Evolutionary conservation across 2,888 invertebrate genomes (phyloP).

Genomic region (Brachyopa scutellaris): DNA sequence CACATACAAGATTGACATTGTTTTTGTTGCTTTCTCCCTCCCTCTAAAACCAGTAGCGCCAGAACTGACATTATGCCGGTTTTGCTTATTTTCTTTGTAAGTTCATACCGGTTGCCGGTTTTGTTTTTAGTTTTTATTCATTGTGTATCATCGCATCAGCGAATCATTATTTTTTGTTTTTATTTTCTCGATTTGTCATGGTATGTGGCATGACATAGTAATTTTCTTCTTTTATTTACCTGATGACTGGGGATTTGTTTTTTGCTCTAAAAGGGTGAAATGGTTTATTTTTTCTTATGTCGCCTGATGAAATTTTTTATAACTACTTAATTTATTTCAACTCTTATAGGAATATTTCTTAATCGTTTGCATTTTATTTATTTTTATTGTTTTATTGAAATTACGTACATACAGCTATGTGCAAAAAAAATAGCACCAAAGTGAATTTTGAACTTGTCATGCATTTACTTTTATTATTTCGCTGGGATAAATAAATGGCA

Average conservation of each 20-base stretch:
- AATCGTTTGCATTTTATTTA: no score
- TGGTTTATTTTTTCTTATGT: no score
- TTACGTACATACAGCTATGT: no score
- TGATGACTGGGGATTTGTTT: constrained; percentile 2
- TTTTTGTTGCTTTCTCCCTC: not conserved
- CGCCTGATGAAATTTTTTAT: no score
- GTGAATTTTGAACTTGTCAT: no score
- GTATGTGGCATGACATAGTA: constrained; percentile 45
- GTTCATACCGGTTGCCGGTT: constrained; percentile 12
- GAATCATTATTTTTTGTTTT: constrained; percentile 25
- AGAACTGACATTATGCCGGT: not conserved
- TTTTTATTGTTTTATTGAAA: no score
- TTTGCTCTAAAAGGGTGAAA: no score
- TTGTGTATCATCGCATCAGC: constrained; percentile 23
- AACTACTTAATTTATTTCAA: no score
- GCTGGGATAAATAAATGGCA: no score
- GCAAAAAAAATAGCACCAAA: no score
- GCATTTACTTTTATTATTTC: no score
- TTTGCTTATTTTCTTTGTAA: not conserved
- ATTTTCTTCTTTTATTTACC: constrained; percentile 42
- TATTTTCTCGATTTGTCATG: constrained; percentile 11
- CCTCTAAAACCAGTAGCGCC: constrained; percentile 3
- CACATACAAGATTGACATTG: constrained; percentile 39
- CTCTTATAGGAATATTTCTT: no score
- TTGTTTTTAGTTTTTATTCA: not conserved